Evolutionary conservation across 2,113 vertebrate species (phyloP).

Genomic region (Globicephala melas): DNA sequence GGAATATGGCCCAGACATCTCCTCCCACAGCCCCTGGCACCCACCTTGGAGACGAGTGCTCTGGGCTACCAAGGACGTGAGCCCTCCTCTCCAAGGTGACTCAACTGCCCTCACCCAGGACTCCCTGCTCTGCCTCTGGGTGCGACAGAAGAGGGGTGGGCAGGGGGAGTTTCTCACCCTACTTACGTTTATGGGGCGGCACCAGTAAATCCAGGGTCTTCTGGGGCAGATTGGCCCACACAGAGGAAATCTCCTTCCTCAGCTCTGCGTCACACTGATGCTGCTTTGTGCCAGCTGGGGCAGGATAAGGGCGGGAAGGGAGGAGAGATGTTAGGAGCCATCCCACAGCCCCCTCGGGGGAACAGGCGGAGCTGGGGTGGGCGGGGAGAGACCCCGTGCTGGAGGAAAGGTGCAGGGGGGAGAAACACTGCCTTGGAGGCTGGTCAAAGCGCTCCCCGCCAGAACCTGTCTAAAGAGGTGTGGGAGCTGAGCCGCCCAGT

Average conservation of each 20-base stretch:
- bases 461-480: background rate
- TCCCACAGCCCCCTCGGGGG: background rate
- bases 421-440: background rate
- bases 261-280: slow-evolving; percentile 91
- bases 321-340: background rate
- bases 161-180: background rate
- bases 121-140: background rate
- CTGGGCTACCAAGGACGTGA: too few relatives aligned
- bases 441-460: background rate
- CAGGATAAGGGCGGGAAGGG: background rate
- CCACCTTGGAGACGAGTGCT: background rate
- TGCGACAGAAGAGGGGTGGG: background rate
- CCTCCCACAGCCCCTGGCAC: background rate
- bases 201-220: slow-evolving; percentile 95
- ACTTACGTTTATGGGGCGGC: slow-evolving; percentile 94
- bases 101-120: background rate
- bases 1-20: too few relatives aligned
- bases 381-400: background rate
- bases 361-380: background rate
- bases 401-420: background rate
- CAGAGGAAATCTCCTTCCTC: slow-evolving; percentile 91
- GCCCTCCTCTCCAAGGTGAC: background rate
- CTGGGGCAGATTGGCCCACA: slow-evolving; percentile 95
- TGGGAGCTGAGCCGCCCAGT: background rate
- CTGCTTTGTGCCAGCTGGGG: slow-evolving; percentile 90